Percentiles rank a stretch among this genome's conserved stretches.
phyloP scores from a whole-genome alignment of 1,140 invertebrate species.

The Ladona fulva region DNA sequence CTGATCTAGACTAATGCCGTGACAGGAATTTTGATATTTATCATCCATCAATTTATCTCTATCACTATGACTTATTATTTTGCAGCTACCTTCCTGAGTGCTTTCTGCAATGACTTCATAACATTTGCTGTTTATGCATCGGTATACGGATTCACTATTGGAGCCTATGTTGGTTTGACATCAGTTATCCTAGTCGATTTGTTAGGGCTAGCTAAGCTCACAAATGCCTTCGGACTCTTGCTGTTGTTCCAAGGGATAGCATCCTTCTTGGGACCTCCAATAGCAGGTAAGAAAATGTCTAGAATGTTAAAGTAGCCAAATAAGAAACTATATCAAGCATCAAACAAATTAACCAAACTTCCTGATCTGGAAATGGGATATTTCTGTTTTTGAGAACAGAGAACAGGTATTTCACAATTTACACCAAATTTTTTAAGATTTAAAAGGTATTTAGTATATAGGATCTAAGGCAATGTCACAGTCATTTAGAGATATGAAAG shows the following conservation, averaged over 20 bases:
- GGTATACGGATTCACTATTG: conserved; percentile 79
- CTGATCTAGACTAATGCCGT: too few species aligned
- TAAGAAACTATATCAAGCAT: too few species aligned
- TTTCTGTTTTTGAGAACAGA: too few species aligned
- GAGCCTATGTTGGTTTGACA: conserved; percentile 87
- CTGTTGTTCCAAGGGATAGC: conserved; percentile 87
- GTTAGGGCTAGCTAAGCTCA: conserved; percentile 74
- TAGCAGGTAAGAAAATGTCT: conserved; percentile 62
- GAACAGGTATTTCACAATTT: too few species aligned
- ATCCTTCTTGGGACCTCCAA: conserved; percentile 76
- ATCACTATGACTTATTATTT: too few species aligned
- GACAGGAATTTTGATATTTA: conserved; percentile 19
- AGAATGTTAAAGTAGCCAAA: too few species aligned
- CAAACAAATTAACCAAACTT: too few species aligned
- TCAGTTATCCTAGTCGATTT: conserved; percentile 83
- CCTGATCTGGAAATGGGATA: too few species aligned
- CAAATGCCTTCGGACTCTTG: conserved; percentile 87
- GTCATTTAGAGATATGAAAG: too few species aligned
- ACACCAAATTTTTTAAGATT: too few species aligned
- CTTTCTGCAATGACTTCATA: conserved; percentile 57
- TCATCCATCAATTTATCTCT: conserved; percentile 32
- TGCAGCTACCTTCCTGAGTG: conserved; percentile 69
- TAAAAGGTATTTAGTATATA: too few species aligned
- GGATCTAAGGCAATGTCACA: too few species aligned
- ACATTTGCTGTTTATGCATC: conserved; percentile 66